Evolutionary conservation across 1,140 invertebrate genomes (phyloP).

Genomic region (Myzus persicae): DNA sequence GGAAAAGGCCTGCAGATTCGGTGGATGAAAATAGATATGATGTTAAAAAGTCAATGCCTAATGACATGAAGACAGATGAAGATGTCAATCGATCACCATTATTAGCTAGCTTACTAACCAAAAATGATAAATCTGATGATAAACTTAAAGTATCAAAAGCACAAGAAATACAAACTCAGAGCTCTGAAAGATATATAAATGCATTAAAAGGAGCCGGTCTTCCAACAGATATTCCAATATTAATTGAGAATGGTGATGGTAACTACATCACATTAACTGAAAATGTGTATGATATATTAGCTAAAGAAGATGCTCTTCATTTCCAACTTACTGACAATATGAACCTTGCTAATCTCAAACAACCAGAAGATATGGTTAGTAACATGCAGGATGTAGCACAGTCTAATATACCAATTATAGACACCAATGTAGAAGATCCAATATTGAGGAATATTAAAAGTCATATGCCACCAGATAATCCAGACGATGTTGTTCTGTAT

Average conservation of each 20-base stretch:
- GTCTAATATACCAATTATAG: slow-evolving; percentile 54
- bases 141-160: slow-evolving; percentile 58
- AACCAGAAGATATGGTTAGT: slow-evolving; percentile 55
- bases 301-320: slow-evolving; percentile 68
- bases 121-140: slow-evolving; percentile 60
- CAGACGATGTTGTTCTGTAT: slow-evolving; percentile 62
- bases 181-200: slow-evolving; percentile 65
- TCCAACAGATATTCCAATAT: slow-evolving; percentile 68
- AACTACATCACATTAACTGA: slow-evolving; percentile 69
- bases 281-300: slow-evolving; percentile 68
- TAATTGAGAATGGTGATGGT: slow-evolving; percentile 69
- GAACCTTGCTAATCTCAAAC: slow-evolving; percentile 58
- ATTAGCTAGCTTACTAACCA: slow-evolving; percentile 61
- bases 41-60: slow-evolving; percentile 47
- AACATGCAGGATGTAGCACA: slow-evolving; percentile 47
- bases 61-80: slow-evolving; percentile 20
- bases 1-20: slow-evolving; percentile 46
- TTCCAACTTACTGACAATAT: slow-evolving; percentile 67
- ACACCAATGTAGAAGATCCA: slow-evolving; percentile 49
- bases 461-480: slow-evolving; percentile 60
- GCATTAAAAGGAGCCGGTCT: slow-evolving; percentile 68
- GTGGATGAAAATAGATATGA: slow-evolving; percentile 19
- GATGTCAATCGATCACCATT: slow-evolving; percentile 60
- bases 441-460: slow-evolving; percentile 50
- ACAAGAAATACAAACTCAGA: slow-evolving; percentile 46